phyloP scores from a whole-genome alignment of 1,140 invertebrate species.

The Zeugodacus cucurbitae region DNA sequence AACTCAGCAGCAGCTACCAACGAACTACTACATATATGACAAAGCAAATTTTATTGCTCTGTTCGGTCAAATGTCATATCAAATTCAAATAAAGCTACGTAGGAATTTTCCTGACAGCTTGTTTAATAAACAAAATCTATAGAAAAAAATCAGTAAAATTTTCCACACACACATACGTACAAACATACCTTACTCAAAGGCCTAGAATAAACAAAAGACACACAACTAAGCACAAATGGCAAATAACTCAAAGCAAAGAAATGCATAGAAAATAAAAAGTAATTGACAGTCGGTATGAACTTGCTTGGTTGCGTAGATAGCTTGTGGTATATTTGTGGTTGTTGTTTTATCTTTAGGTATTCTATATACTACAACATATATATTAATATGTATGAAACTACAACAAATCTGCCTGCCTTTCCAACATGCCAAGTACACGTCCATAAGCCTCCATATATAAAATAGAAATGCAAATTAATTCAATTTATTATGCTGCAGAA shows the following conservation, averaged over 20 bases:
- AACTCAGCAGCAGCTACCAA: not conserved
- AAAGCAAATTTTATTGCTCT: not conserved
- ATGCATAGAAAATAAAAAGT: slow-evolving; percentile 12
- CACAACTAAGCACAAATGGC: not conserved
- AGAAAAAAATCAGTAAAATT: not conserved
- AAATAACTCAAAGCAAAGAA: slow-evolving; percentile 2
- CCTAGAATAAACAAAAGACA: not conserved
- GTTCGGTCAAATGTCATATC: slow-evolving; percentile 17
- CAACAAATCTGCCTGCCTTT: not conserved
- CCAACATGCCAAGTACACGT: not conserved
- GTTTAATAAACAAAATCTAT: not conserved
- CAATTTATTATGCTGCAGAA: not conserved
- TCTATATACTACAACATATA: not conserved
- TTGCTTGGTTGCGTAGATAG: not conserved
- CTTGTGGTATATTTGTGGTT: too few species aligned
- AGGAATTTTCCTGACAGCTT: slow-evolving; percentile 18
- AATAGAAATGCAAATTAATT: slow-evolving; percentile 28
- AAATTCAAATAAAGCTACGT: not conserved
- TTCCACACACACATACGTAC: not conserved
- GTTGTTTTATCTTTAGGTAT: too few species aligned
- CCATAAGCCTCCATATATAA: not conserved
- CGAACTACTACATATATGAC: not conserved
- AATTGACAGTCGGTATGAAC: slow-evolving; percentile 16
- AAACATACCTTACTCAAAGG: not conserved
- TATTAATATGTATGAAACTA: not conserved